Percentiles rank a stretch among this genome's conserved stretches.
phyloP scores from a whole-genome alignment of 2,113 vertebrate genomes.

The Scartelaos histophorus region DNA sequence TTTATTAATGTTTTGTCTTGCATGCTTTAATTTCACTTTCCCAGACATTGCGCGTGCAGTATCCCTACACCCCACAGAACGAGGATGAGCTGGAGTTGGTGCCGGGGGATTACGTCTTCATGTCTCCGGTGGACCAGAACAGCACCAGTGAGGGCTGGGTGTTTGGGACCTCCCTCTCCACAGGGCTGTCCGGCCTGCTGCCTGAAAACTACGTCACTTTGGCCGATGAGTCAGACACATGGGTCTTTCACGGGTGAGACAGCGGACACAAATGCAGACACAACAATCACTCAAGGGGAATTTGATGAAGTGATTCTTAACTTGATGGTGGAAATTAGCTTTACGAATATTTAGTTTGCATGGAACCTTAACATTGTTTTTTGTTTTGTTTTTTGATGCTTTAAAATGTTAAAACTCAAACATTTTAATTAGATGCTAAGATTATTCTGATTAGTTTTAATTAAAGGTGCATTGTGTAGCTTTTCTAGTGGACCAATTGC shows the following conservation, averaged over 20 bases:
- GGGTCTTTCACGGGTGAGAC: constrained; percentile 91
- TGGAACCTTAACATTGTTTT: too few species aligned
- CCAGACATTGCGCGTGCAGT: constrained; percentile 91
- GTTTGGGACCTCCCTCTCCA: constrained; percentile 86
- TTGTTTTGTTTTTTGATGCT: too few species aligned
- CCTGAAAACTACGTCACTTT: constrained; percentile 92
- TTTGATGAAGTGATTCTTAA: background rate
- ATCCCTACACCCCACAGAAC: constrained; percentile 91
- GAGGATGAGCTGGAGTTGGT: constrained; percentile 93
- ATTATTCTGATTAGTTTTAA: background rate
- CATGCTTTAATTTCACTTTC: background rate
- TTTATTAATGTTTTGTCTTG: background rate
- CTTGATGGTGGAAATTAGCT: background rate
- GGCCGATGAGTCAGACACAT: constrained; percentile 90
- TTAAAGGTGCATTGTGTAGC: background rate
- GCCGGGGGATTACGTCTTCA: constrained; percentile 92
- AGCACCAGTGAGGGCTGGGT: constrained; percentile 95
- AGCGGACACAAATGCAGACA: background rate
- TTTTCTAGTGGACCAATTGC: too few species aligned
- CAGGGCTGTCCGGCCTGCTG: constrained; percentile 89
- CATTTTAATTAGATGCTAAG: too few species aligned
- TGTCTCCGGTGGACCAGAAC: constrained; percentile 88
- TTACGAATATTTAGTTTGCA: too few species aligned
- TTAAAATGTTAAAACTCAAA: too few species aligned
- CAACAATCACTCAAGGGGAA: background rate